Conservation (phyloP, 2,113 vertebrate genomes). For the Acanthisitta chloris region DNA sequence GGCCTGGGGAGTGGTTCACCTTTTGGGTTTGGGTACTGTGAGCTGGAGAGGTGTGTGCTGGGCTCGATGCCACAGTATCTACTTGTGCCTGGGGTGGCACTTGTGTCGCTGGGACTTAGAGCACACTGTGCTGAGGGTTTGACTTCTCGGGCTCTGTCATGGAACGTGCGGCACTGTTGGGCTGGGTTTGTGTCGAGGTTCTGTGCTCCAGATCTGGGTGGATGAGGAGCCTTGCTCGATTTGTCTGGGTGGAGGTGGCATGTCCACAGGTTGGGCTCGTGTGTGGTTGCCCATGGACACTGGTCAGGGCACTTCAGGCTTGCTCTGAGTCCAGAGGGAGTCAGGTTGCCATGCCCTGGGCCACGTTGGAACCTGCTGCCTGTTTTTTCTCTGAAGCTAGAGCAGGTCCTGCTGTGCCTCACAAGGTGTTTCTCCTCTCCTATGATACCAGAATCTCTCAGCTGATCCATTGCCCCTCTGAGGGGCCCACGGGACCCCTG, state of each 20-base stretch:
- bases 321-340: fast-evolving
- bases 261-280: not conserved
- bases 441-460: not conserved
- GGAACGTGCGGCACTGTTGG: fast-evolving
- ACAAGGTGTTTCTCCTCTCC: not conserved
- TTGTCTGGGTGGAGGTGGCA: not conserved
- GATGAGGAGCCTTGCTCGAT: fast-evolving
- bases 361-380: fast-evolving
- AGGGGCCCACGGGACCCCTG: not conserved
- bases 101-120: fast-evolving
- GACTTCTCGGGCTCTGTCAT: fast-evolving
- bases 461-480: not conserved
- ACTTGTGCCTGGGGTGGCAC: not conserved
- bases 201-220: not conserved
- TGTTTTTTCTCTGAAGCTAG: not conserved
- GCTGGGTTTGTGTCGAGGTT: not conserved
- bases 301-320: not conserved
- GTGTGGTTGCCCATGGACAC: fast-evolving
- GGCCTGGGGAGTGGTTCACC: not conserved
- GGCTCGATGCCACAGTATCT: fast-evolving
- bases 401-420: not conserved
- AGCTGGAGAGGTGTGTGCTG: not conserved
- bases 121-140: fast-evolving
- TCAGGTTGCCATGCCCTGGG: not conserved
- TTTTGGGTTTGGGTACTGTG: not conserved